Evolutionary conservation across 2,888 invertebrate genomes (phyloP), one percentile per base, ranked within the genome.

Genomic region (Tubulanus polymorphus): DNA sequence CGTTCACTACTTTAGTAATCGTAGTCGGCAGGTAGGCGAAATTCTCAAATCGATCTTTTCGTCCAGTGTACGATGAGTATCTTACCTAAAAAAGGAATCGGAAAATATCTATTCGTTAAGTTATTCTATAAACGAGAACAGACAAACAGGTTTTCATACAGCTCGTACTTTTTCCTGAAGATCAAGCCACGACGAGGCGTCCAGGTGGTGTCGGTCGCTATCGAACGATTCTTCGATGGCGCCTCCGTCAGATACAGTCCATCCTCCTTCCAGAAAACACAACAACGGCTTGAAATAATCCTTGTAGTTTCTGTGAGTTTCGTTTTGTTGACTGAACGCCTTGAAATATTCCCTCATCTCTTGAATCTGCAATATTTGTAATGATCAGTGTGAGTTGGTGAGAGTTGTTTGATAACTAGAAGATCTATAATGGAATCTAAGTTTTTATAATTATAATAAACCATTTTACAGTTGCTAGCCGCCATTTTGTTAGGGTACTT

Each of bases 201-300:
- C 71, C 6, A 71, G 57, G 55, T 57, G 61, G 55, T 73, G 73
- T 5, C 73, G 61, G 49, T 73, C 73, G 49, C 70, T 71, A 6
- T 60, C 51, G 55, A 73, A 73, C 0, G 72, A 69, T 52, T 73
- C 73, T n/a, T 65, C 63, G 1, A 72, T 45, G 3, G 55, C 47
- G 6, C 63, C 60, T 0, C 61, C 59, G 51, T 66, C 58, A 1
- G 62, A 62, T 10, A 12, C n/a, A 6, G 70, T 71, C 73, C 73
- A 73, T 5, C 63, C 67, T 0, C 71, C 73, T 49, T 72, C 73
- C 53, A 73, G 52, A 57, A 69, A 70, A 41, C 69, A 70, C 25
- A 73, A 48, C 15, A 64, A 60, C 0, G 72, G 67, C 47, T 63
- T 68, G 59, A 70, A 69, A 46, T 68, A 66, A 18, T 61, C 59